A percentile compares a stretch with the other conserved stretches of the same genome.
phyloP scores from a whole-genome alignment of 1,140 invertebrate genomes.

The Ridgeia piscesae region DNA sequence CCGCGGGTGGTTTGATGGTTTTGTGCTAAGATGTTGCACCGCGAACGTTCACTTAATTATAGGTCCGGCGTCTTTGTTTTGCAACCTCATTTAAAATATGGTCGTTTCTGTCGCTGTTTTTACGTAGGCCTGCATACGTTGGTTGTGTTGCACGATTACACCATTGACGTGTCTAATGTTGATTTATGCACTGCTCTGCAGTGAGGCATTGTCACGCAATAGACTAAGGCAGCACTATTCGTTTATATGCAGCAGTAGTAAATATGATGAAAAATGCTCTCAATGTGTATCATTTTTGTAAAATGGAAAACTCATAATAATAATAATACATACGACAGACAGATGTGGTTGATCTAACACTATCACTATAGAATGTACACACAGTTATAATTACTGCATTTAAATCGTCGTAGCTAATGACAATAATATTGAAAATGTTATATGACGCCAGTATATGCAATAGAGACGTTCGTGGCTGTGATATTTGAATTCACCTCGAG shows the following conservation, averaged over 20 bases:
- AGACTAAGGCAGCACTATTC: too few relatives aligned
- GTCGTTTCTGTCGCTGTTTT: not conserved
- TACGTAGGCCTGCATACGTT: not conserved
- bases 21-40: not conserved
- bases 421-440: too few relatives aligned
- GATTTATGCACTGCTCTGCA: too few relatives aligned
- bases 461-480: too few relatives aligned
- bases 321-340: not conserved
- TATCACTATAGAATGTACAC: not conserved
- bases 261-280: too few relatives aligned
- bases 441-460: too few relatives aligned
- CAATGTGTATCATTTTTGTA: not conserved
- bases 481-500: not conserved
- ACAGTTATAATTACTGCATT: not conserved
- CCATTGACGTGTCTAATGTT: too few relatives aligned
- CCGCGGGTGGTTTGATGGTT: not conserved
- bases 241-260: too few relatives aligned
- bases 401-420: too few relatives aligned
- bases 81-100: slow-evolving; percentile 35
- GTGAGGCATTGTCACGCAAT: too few relatives aligned
- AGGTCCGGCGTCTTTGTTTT: slow-evolving; percentile 22
- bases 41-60: slow-evolving; percentile 12
- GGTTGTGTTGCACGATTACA: not conserved
- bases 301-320: not conserved
- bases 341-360: not conserved